Evolutionary conservation across 92 coral and sea anemone species (phyloP), one percentile per base, ranked within the genome.

Genomic region (Umimayanthus kanabou): DNA sequence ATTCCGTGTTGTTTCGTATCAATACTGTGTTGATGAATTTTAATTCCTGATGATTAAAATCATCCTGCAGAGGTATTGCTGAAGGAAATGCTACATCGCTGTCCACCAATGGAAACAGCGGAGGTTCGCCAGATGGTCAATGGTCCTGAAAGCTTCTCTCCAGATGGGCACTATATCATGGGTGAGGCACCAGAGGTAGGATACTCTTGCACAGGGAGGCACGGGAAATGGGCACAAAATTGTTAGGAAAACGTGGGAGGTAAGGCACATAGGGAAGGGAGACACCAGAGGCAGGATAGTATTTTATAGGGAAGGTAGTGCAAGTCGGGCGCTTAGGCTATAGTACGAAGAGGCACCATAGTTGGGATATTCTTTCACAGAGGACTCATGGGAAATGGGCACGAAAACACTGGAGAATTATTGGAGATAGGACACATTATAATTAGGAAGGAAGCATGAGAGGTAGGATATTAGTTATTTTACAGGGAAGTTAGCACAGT

Each of bases 121-220:
- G 97, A 95, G 81, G 87, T 97, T 58, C 98, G 99, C 65, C 93
- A 93, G 79, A 79, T 97, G 92, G 89, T 87, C 53, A 97, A 97
- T 53, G 99, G 99, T 25, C 99, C 99, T 28, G 99, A 97, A 90
- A 97, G 99, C 88, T 97, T 97, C 87, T 95, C 98, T 40, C 98
- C 99, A 6, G 99, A 97, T 78, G 92, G 94, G 8, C 85, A 92
- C 25, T 92, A 88, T 73, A 82, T 95, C 16, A 22, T 97, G 77
- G 99, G 99, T 13, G 95, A 92, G 30, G 98, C 90, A 53, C 98
- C 98, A 2, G 99, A 95, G 98, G 99, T 97, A 85, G 14, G 91
- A 72, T 43, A 14, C 9, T 16, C 77, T 82, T 9, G 74, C 50
- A 4, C 23, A n/a, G 43, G 93, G 98, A 86, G 92, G 39, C 89